Conservation (phyloP, 35 echinoderm and acorn worm genomes). For the Heliocidaris erythrogramma region DNA sequence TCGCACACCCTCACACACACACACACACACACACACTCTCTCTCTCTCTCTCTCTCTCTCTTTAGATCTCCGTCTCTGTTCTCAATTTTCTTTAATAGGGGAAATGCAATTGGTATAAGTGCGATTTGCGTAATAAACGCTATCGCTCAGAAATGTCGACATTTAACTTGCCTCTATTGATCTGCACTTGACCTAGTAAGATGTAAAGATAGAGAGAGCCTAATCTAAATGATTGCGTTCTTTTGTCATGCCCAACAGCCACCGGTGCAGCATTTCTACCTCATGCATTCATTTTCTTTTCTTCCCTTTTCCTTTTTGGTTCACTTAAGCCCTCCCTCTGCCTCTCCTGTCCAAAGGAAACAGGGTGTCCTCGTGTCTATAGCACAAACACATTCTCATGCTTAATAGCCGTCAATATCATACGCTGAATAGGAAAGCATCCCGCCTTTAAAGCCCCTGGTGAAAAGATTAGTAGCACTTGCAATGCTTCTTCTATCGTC, state of each 20-base stretch:
- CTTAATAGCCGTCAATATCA: background rate
- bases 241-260: background rate
- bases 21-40: background rate
- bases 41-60: background rate
- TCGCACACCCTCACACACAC: too few relatives aligned
- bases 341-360: background rate
- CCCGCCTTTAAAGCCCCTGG: background rate
- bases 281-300: background rate
- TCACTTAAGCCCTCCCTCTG: background rate
- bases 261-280: background rate
- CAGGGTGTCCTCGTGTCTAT: background rate
- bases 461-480: background rate
- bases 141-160: background rate
- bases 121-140: background rate
- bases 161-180: conserved; percentile 1
- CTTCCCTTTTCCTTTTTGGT: background rate
- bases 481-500: background rate
- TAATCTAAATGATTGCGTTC: conserved; percentile 5
- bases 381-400: background rate
- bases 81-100: background rate
- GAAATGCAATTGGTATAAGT: background rate
- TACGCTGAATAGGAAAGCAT: background rate
- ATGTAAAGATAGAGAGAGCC: background rate
- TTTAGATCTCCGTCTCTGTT: background rate
- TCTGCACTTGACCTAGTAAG: conserved; percentile 1